These are phyloP conservation scores for Drosophila putrida DNA, from an alignment of 2,888 invertebrate genomes.

Conservation along the genomic window DNA sequence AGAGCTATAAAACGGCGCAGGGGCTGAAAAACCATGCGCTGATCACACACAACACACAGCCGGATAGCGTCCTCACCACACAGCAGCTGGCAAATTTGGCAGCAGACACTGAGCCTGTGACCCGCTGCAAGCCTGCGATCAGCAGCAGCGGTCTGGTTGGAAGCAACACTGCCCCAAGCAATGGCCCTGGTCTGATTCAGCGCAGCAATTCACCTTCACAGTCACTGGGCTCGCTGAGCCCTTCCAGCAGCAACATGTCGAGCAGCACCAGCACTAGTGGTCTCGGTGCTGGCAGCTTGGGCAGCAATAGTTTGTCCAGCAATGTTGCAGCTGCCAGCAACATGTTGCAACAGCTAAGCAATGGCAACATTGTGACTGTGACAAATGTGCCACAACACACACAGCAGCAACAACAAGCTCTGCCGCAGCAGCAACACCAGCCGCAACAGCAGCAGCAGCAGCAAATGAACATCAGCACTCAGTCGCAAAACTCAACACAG, in stretches of 20 bases:
- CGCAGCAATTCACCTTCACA: constrained; percentile 85
- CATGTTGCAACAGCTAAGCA: constrained; percentile 70
- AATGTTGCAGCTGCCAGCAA: constrained; percentile 61
- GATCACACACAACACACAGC: constrained; percentile 84
- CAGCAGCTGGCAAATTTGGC: constrained; percentile 75
- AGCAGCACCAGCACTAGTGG: constrained; percentile 84
- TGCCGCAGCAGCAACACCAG: constrained; percentile 52
- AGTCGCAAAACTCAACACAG: constrained; percentile 57
- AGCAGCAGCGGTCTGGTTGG: constrained; percentile 22
- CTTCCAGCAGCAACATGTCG: constrained; percentile 85
- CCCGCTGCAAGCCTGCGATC: constrained; percentile 33
- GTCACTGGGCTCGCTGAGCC: constrained; percentile 84
- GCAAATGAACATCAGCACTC: constrained; percentile 49
- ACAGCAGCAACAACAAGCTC: constrained; percentile 28
- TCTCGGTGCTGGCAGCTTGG: constrained; percentile 72
- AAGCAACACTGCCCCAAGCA: constrained; percentile 22
- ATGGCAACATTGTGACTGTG: constrained; percentile 71
- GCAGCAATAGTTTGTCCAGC: constrained; percentile 64
- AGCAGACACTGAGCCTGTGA: constrained; percentile 30
- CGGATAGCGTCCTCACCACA: constrained; percentile 82
- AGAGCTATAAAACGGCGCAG: constrained; percentile 93
- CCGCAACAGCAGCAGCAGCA: constrained; percentile 47
- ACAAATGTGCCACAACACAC: constrained; percentile 72
- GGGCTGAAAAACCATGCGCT: constrained; percentile 91
- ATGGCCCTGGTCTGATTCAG: constrained; percentile 60